phyloP scores from a whole-genome alignment of 2,888 invertebrate genomes.

The Eucera pruinosa region DNA sequence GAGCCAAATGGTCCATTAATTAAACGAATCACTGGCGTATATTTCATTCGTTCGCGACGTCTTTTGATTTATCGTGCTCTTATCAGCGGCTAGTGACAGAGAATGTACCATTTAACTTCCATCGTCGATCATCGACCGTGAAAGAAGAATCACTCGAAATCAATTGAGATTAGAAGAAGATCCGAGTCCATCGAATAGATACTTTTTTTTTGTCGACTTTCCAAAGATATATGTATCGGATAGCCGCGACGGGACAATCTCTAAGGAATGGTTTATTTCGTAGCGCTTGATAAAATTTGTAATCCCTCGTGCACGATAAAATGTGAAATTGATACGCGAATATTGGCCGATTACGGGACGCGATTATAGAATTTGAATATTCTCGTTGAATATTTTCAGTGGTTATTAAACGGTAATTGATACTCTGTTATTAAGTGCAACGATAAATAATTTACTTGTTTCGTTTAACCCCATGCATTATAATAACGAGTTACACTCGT shows the following conservation, averaged over 20 bases:
- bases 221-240: slow-evolving; percentile 3
- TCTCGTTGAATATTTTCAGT: background rate
- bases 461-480: too few relatives aligned
- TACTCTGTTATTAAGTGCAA: too few relatives aligned
- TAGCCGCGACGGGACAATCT: background rate
- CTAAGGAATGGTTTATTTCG: background rate
- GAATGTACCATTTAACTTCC: background rate
- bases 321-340: background rate
- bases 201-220: slow-evolving; percentile 25
- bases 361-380: background rate
- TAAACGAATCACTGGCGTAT: slow-evolving; percentile 1
- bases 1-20: background rate
- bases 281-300: background rate
- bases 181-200: slow-evolving; percentile 12
- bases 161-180: background rate
- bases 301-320: background rate
- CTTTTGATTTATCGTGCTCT: slow-evolving; percentile 36
- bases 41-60: slow-evolving; percentile 14
- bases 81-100: slow-evolving; percentile 23
- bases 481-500: too few relatives aligned
- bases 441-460: too few relatives aligned
- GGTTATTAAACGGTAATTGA: background rate
- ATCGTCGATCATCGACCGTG: slow-evolving; percentile 30
- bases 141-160: slow-evolving; percentile 33
- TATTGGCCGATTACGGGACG: background rate